Evolutionary conservation across 2,888 invertebrate genomes (phyloP).

Genomic region (Cistogaster globosa): DNA sequence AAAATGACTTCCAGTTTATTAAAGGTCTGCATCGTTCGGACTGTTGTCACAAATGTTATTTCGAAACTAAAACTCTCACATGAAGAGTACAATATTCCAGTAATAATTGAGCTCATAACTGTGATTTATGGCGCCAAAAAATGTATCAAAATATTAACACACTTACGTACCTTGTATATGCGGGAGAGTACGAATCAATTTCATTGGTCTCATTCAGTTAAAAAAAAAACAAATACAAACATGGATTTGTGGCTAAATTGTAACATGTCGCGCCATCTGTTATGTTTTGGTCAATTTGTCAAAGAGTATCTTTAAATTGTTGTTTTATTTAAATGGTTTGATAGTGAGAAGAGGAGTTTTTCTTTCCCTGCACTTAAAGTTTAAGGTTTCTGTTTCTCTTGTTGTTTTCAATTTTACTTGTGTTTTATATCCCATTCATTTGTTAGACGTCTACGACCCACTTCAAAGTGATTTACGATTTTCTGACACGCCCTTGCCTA

Average conservation of each 20-base stretch:
- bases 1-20: too few relatives aligned
- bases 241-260: slow-evolving; percentile 11
- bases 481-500: slow-evolving; percentile 81
- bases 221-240: not conserved
- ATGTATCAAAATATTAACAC: slow-evolving; percentile 6
- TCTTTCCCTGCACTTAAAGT: slow-evolving; percentile 38
- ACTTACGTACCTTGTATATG: not conserved
- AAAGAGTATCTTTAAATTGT: slow-evolving; percentile 49
- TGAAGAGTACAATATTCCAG: not conserved
- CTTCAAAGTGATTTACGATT: slow-evolving; percentile 83
- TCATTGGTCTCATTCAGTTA: not conserved
- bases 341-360: slow-evolving; percentile 19
- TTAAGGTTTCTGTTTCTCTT: slow-evolving; percentile 67
- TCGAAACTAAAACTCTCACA: not conserved
- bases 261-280: slow-evolving; percentile 68
- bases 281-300: slow-evolving; percentile 56
- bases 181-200: not conserved
- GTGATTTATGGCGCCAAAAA: slow-evolving; percentile 42
- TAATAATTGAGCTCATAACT: slow-evolving; percentile 44
- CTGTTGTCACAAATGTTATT: not conserved
- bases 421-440: slow-evolving; percentile 72
- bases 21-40: too few relatives aligned
- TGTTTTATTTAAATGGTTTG: slow-evolving; percentile 38
- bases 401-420: slow-evolving; percentile 73
- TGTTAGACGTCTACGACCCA: slow-evolving; percentile 81